A percentile compares a stretch with the other conserved stretches of the same genome.
Conservation (phyloP, 2,797 vertebrate genomes). For the Bradypodion ventrale region DNA sequence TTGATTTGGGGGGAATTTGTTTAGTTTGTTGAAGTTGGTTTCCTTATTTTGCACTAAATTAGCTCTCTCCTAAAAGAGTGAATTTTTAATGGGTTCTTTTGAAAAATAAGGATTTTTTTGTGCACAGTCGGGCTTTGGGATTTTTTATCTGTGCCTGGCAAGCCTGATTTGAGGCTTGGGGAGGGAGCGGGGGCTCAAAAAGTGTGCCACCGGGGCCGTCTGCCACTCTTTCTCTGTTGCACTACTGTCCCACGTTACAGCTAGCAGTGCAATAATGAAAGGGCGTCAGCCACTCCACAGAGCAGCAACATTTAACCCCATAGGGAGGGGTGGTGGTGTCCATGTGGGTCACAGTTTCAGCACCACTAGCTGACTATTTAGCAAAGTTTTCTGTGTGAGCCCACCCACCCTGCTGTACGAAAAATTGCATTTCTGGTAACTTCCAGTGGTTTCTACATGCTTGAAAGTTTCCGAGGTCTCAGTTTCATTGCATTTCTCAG, state of each 20-base stretch:
- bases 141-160: no score
- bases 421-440: not conserved
- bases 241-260: conserved; percentile 88
- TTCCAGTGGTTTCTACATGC: not conserved
- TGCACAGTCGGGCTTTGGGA: no score
- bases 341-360: not conserved
- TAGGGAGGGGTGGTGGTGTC: conserved; percentile 12
- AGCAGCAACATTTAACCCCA: conserved; percentile 41
- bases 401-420: not conserved
- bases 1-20: no score
- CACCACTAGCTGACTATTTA: not conserved
- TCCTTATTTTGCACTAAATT: no score
- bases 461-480: no score
- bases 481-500: no score
- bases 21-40: no score
- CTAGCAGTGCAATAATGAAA: conserved; percentile 98
- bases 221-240: conserved; percentile 96
- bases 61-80: no score
- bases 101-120: no score
- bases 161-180: no score
- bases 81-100: no score
- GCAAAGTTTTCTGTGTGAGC: conserved; percentile 29
- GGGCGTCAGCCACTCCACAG: conserved; percentile 85
- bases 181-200: not conserved
- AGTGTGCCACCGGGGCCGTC: conserved; percentile 49